These are phyloP conservation scores for Spicauda simplicius DNA, from an alignment of 2,888 invertebrate species.

Conservation along the genomic window DNA sequence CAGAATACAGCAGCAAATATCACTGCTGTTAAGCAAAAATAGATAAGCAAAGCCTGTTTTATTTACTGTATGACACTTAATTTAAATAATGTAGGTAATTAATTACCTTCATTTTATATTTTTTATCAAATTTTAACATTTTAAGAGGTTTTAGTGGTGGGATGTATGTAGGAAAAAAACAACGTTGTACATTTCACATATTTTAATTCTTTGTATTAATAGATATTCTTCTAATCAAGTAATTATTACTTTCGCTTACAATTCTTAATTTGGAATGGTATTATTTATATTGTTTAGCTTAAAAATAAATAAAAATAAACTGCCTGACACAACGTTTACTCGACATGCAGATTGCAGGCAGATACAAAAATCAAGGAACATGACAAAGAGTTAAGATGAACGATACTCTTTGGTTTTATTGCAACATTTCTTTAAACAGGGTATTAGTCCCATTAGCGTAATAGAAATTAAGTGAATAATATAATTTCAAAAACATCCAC, in stretches of 20 bases:
- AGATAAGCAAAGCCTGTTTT: no score
- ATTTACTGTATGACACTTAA: no score
- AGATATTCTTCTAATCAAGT: conserved; percentile 75
- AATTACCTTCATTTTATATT: no score
- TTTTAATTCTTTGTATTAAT: conserved; percentile 76
- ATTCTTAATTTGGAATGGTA: conserved; percentile 84
- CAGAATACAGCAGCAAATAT: no score
- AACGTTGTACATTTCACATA: conserved; percentile 57
- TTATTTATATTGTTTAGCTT: conserved; percentile 77
- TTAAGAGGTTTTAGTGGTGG: neutral
- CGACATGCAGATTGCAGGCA: conserved; percentile 60
- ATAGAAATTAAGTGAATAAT: conserved; percentile 51
- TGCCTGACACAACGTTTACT: conserved; percentile 24
- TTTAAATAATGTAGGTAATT: no score
- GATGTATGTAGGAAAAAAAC: conserved; percentile 7
- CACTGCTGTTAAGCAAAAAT: no score
- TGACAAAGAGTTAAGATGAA: conserved; percentile 75
- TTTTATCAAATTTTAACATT: no score
- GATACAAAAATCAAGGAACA: conserved; percentile 61
- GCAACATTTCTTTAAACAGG: conserved; percentile 55
- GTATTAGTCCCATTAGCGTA: conserved; percentile 43
- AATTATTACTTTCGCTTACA: conserved; percentile 77
- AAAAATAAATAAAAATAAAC: conserved; percentile 79
- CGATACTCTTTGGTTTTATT: conserved; percentile 79
- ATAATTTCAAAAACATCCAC: conserved; percentile 53